phyloP scores from a whole-genome alignment of 2,113 vertebrate genomes.

The Gobio gobio region DNA sequence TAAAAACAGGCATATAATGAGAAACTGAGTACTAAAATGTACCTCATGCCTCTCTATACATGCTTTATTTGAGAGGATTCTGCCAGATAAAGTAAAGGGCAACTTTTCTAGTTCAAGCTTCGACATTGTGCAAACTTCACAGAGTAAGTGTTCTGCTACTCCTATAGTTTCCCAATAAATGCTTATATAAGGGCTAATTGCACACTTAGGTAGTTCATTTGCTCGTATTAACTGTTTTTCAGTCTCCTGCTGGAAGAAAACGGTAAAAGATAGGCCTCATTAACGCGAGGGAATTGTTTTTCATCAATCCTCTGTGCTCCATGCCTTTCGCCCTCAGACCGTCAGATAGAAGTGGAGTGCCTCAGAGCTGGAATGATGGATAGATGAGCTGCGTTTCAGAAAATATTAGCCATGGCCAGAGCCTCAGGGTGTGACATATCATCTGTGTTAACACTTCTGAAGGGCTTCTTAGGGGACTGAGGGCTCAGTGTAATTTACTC shows the following conservation, averaged over 20 bases:
- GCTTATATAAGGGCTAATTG: neutral
- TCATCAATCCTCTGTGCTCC: constrained; percentile 10
- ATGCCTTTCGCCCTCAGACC: neutral
- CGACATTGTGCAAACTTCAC: neutral
- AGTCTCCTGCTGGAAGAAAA: constrained; percentile 26
- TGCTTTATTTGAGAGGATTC: neutral
- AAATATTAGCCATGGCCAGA: constrained; percentile 33
- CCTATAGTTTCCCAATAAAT: neutral
- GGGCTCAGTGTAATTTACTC: constrained; percentile 42
- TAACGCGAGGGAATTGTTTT: constrained; percentile 32
- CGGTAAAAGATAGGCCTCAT: constrained; percentile 25
- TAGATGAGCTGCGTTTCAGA: constrained; percentile 26
- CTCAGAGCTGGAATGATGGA: constrained; percentile 46
- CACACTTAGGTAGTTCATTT: neutral
- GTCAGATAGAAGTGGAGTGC: neutral
- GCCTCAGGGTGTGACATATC: constrained; percentile 22
- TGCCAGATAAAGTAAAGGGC: neutral
- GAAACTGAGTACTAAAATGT: neutral
- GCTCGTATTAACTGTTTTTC: constrained; percentile 10
- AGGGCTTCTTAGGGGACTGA: constrained; percentile 19
- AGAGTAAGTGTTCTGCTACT: neutral
- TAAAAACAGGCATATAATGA: too few relatives aligned
- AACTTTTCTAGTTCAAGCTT: neutral
- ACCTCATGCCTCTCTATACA: neutral
- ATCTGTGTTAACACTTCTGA: constrained; percentile 38